These are phyloP conservation scores for Lacanobia wlatinum DNA, from an alignment of 2,888 invertebrate genomes.

Conservation along the genomic window DNA sequence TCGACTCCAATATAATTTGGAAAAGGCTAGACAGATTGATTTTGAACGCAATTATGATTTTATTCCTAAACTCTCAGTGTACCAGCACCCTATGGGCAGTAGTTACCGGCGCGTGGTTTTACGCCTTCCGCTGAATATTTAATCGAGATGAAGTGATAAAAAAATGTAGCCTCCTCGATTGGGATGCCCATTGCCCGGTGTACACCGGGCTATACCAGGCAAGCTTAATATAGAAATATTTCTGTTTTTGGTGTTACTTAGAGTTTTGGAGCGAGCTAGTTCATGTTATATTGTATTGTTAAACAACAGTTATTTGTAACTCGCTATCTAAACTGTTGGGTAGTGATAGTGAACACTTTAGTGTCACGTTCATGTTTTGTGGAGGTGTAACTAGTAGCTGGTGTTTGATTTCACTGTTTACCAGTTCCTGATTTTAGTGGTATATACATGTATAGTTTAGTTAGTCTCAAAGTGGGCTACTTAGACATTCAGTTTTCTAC, in stretches of 20 bases:
- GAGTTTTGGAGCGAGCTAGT: slow-evolving; percentile 12
- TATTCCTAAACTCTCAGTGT: slow-evolving; percentile 39
- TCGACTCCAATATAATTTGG: too few species aligned
- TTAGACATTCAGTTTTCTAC: too few species aligned
- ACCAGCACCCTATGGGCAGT: slow-evolving; percentile 35
- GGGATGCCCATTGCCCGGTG: slow-evolving; percentile 39
- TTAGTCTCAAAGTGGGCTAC: too few species aligned
- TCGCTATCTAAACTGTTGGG: slow-evolving; percentile 24
- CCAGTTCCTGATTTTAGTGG: neutral
- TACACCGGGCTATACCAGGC: slow-evolving; percentile 14
- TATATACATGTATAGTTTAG: too few species aligned
- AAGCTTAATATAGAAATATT: slow-evolving; percentile 42
- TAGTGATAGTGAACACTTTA: slow-evolving; percentile 1
- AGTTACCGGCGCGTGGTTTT: slow-evolving; percentile 65
- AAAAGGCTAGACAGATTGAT: too few species aligned
- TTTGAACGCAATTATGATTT: too few species aligned
- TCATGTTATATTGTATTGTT: slow-evolving; percentile 14
- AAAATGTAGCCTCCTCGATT: slow-evolving; percentile 68
- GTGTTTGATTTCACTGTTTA: neutral
- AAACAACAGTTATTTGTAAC: slow-evolving; percentile 21
- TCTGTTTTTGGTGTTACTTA: slow-evolving; percentile 33
- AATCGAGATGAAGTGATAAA: slow-evolving; percentile 72
- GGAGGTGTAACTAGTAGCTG: neutral
- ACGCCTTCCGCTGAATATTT: slow-evolving; percentile 69
- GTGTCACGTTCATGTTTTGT: slow-evolving; percentile 17